Conservation (phyloP, 2,113 vertebrate genomes). For the Lipophrys pholis region DNA sequence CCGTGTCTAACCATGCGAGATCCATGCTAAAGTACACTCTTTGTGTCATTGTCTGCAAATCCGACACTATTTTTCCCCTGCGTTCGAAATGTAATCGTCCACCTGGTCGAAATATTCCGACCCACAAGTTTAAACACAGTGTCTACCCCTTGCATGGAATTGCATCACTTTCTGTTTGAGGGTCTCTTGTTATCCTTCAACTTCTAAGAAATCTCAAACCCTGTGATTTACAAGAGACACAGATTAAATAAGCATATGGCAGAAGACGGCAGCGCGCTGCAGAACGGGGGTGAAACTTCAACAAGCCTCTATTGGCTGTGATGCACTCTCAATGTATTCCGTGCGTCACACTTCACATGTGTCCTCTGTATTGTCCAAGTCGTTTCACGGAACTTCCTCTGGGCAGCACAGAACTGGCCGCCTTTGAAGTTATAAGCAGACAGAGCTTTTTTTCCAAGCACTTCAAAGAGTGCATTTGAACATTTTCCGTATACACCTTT, state of each 20-base stretch:
- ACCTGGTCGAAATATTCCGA: neutral
- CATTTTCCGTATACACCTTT: slow-evolving; percentile 70
- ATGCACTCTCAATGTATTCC: slow-evolving; percentile 52
- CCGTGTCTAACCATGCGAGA: slow-evolving; percentile 29
- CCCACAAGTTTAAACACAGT: neutral
- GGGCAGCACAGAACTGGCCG: slow-evolving; percentile 55
- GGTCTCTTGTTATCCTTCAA: slow-evolving; percentile 1
- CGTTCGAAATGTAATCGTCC: neutral
- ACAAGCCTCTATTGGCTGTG: slow-evolving; percentile 7
- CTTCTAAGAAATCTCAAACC: neutral
- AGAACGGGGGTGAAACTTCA: slow-evolving; percentile 28
- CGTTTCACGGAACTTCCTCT: slow-evolving; percentile 73
- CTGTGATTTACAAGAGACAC: slow-evolving; percentile 1
- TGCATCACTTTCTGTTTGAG: slow-evolving; percentile 18
- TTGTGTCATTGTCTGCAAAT: slow-evolving; percentile 20
- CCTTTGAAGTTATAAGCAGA: slow-evolving; percentile 78
- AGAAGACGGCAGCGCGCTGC: neutral
- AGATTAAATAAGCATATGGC: slow-evolving; percentile 43
- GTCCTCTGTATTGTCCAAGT: slow-evolving; percentile 67
- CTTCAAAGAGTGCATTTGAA: slow-evolving; percentile 77
- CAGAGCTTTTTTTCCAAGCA: slow-evolving; percentile 58
- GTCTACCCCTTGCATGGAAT: neutral
- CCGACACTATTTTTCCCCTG: neutral
- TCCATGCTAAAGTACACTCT: slow-evolving; percentile 45
- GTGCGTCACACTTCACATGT: slow-evolving; percentile 57